These are phyloP conservation scores for Tyrophagus putrescentiae DNA, from an alignment of 1,140 invertebrate species.

Conservation along the genomic window DNA sequence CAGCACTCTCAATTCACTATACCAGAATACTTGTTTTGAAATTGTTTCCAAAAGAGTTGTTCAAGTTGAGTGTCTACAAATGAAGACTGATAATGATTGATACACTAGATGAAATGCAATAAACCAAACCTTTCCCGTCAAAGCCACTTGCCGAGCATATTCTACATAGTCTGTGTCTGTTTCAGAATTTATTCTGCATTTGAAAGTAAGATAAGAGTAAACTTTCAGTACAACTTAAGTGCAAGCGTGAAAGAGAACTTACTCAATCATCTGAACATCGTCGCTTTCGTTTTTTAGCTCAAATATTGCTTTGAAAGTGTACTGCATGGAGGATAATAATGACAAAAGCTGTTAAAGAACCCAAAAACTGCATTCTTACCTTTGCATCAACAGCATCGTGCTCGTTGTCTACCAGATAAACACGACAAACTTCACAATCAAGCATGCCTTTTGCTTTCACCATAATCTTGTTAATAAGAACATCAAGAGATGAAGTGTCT, in stretches of 20 bases:
- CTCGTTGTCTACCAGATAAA: conserved; percentile 70
- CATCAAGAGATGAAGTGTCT: conserved; percentile 81
- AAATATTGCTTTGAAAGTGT: conserved; percentile 58
- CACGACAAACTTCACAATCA: conserved; percentile 78
- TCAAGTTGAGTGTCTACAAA: conserved; percentile 12
- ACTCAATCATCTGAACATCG: conserved; percentile 40
- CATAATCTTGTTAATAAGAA: conserved; percentile 89
- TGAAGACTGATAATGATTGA: not conserved
- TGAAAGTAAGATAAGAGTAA: not conserved
- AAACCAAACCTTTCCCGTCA: conserved; percentile 46
- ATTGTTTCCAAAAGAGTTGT: conserved; percentile 12
- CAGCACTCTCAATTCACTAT: not conserved
- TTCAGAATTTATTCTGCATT: not conserved
- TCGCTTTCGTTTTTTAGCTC: conserved; percentile 47
- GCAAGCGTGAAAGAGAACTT: conserved; percentile 41
- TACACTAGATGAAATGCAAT: not conserved
- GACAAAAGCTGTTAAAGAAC: not conserved
- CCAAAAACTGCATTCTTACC: too few relatives aligned
- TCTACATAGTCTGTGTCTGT: not conserved
- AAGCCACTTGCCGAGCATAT: conserved; percentile 57
- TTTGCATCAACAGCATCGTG: too few relatives aligned
- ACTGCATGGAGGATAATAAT: conserved; percentile 29
- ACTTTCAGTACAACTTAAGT: conserved; percentile 45
- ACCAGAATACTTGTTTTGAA: not conserved
- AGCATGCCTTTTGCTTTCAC: conserved; percentile 77